phyloP scores from a whole-genome alignment of 1,140 invertebrate genomes.

The Danaus plexippus region DNA sequence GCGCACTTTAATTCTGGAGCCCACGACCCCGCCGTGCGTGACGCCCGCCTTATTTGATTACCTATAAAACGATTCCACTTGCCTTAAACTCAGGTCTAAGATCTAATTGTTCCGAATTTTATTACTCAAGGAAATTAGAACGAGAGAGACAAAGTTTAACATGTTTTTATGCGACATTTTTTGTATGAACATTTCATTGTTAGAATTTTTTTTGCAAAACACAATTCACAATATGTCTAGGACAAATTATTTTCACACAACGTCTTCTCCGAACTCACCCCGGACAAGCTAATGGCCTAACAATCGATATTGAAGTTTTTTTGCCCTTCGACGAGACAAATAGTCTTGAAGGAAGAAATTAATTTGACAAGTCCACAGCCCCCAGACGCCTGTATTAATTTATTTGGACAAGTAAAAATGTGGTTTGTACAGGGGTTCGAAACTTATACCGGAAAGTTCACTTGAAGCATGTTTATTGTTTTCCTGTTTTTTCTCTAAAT shows the following conservation, averaged over 20 bases:
- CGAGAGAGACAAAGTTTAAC: too few species aligned
- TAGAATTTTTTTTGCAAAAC: conserved; percentile 3
- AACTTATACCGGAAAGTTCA: background rate
- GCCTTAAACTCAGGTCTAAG: conserved; percentile 1
- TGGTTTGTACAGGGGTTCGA: conserved; percentile 35
- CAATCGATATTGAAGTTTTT: conserved; percentile 62
- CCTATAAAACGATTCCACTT: conserved; percentile 38
- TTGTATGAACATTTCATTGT: background rate
- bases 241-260: conserved; percentile 15
- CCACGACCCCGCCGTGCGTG: conserved; percentile 42
- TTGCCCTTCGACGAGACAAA: conserved; percentile 52
- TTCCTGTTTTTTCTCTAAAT: too few species aligned
- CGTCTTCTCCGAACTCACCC: conserved; percentile 26
- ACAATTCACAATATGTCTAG: conserved; percentile 11
- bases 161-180: too few species aligned
- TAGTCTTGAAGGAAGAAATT: conserved; percentile 64
- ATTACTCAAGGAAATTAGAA: too few species aligned
- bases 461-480: too few species aligned
- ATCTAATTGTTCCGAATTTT: conserved; percentile 18
- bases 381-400: conserved; percentile 61
- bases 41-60: conserved; percentile 51
- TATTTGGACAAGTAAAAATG: conserved; percentile 65
- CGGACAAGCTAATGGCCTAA: conserved; percentile 38
- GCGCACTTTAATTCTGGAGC: conserved; percentile 53
- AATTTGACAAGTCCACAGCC: conserved; percentile 63